A percentile compares a stretch with the other conserved stretches of the same genome.
These are phyloP conservation scores for Orchesella cincta DNA, from an alignment of 1,140 invertebrate genomes.

Conservation along the genomic window DNA sequence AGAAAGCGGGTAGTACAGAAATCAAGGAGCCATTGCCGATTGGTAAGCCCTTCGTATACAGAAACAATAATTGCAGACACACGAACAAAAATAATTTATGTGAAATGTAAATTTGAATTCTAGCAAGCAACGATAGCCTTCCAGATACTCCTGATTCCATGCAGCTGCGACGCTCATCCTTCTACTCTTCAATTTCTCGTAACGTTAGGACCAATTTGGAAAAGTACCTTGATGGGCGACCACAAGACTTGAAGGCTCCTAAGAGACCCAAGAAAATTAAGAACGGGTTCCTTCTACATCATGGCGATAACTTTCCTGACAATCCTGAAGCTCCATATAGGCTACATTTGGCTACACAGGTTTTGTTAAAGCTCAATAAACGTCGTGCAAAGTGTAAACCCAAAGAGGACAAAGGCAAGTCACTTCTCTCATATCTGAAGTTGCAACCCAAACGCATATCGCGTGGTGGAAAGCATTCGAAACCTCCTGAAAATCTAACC, in stretches of 20 bases:
- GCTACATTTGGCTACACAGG: slow-evolving; percentile 49
- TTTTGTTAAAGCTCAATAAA: slow-evolving; percentile 48
- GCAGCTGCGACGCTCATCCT: slow-evolving; percentile 47
- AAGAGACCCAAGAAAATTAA: slow-evolving; percentile 41
- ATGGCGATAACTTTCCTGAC: slow-evolving; percentile 50
- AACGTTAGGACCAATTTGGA: slow-evolving; percentile 50
- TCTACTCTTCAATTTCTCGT: slow-evolving; percentile 46
- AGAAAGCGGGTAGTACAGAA: too few species aligned
- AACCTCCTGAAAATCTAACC: not conserved
- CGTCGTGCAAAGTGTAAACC: slow-evolving; percentile 45
- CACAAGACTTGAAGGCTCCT: not conserved
- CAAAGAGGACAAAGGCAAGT: slow-evolving; percentile 47
- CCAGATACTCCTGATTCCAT: slow-evolving; percentile 45
- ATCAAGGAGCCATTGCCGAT: too few species aligned
- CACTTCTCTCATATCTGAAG: slow-evolving; percentile 47
- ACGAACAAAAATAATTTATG: too few species aligned
- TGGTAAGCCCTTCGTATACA: too few species aligned
- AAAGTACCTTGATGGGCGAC: slow-evolving; percentile 48
- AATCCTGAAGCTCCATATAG: slow-evolving; percentile 47
- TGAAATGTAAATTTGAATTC: slow-evolving; percentile 31
- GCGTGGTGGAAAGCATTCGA: slow-evolving; percentile 38
- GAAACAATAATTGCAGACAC: too few species aligned
- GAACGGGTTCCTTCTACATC: slow-evolving; percentile 48
- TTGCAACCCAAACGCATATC: slow-evolving; percentile 41
- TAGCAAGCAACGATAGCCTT: slow-evolving; percentile 45